Base-by-base conservation (phyloP, 2,113 vertebrate genomes). In the Corythornis cristatus region DNA sequence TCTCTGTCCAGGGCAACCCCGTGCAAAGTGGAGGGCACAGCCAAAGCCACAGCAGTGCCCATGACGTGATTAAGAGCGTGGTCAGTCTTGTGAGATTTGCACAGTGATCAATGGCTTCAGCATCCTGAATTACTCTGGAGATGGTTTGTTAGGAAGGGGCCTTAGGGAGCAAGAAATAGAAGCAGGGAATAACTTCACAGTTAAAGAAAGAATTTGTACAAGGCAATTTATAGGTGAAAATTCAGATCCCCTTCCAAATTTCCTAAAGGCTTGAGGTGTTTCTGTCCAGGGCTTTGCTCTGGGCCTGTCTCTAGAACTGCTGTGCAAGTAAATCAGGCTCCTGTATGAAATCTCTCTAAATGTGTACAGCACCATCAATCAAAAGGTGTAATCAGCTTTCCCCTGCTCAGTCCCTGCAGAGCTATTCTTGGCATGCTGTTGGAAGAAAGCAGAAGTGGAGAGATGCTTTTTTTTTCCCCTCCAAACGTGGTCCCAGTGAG, bases 121-220 rank as follows among this genome's bases (percentile, higher is more conserved):
- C 96, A 97, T 89, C 95, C 93, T 65, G 86, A 97, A 96, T 97
- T 96, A 96, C 97, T 97, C 96, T 45, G 89, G 95, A 97, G 95
- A 96, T 23, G 23, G 83, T 96, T 96, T 96, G 95, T 95, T 96
- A 96, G 92, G 90, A 96, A 92, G 80, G 56, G 75, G 95, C 93
- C 95, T 95, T 90, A 94, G 96, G 96, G 97, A 97, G 75, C 56
- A 81, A 93, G 88, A 95, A 97, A 95, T 86, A 91, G 93, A 95
- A 95, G 91, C 93, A 95, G 88, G 86, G 89, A 90, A 80, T 83
- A 85, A 84, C 95, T 93, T 95, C 95, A 94, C 43, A 5, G 79
- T 93, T 61, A 77, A 86, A 93, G 75, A 28, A 75, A 61, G 54
- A 82, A 58, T 56, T 8, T 28, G 51, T 75, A 57, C 50, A 58